Evolutionary conservation across 1,140 invertebrate species (phyloP).

Genomic region (Hylaeus volcanicus): DNA sequence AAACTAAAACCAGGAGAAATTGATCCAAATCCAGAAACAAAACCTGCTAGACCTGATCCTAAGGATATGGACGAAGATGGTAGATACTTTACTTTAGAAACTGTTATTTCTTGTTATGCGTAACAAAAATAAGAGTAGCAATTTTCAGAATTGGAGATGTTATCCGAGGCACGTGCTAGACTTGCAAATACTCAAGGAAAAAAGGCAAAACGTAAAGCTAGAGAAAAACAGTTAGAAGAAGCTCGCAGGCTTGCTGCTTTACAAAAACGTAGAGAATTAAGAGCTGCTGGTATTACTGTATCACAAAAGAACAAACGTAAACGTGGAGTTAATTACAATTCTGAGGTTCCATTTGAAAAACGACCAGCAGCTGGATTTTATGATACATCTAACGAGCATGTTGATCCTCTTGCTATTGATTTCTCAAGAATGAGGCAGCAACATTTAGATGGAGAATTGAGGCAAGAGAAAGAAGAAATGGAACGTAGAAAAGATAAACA

Average conservation of each 20-base stretch:
- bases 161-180: conserved; percentile 98
- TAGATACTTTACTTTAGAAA: conserved; percentile 71
- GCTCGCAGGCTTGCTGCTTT: conserved; percentile 96
- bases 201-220: conserved; percentile 98
- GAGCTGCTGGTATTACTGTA: conserved; percentile 97
- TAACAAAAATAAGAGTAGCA: conserved; percentile 24
- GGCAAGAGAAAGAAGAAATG: conserved; percentile 93
- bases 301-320: conserved; percentile 87
- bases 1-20: conserved; percentile 99
- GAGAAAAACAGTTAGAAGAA: conserved; percentile 99
- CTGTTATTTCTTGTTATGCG: conserved; percentile 7
- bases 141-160: conserved; percentile 95
- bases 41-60: conserved; percentile 99
- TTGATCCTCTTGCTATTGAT: conserved; percentile 93
- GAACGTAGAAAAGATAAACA: conserved; percentile 95
- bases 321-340: conserved; percentile 97
- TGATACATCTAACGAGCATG: conserved; percentile 93
- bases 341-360: conserved; percentile 99
- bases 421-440: conserved; percentile 95
- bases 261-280: conserved; percentile 97
- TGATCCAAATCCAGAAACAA: conserved; percentile 99
- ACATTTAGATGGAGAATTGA: conserved; percentile 94
- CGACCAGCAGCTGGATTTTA: conserved; percentile 95
- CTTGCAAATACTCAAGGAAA: conserved; percentile 99
- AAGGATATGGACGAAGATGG: conserved; percentile 99